These are phyloP conservation scores for Chaetodon trifasciatus DNA, from an alignment of 2,797 vertebrate species.

Conservation along the genomic window DNA sequence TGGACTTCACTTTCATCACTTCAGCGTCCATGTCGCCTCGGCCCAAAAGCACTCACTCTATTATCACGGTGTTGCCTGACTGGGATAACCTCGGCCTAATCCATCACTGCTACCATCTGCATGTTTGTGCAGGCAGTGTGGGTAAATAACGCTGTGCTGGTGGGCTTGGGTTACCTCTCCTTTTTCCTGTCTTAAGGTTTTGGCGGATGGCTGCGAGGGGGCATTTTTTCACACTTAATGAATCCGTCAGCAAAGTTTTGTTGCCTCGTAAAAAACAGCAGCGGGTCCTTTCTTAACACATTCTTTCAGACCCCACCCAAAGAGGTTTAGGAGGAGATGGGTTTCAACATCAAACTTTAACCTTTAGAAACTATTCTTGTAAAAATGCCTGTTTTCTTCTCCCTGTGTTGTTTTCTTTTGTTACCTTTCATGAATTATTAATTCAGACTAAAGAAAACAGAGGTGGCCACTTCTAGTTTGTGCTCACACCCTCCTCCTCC, in stretches of 20 bases:
- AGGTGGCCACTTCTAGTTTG: constrained; percentile 20
- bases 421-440: constrained; percentile 31
- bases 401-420: constrained; percentile 9
- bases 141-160: constrained; percentile 81
- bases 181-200: constrained; percentile 55
- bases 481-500: constrained; percentile 19
- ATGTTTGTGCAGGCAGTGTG: constrained; percentile 82
- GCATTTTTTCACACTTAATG: constrained; percentile 79
- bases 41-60: constrained; percentile 72
- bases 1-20: constrained; percentile 80
- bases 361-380: constrained; percentile 46
- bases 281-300: constrained; percentile 60
- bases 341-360: constrained; percentile 39
- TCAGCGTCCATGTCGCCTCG: constrained; percentile 51
- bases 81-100: constrained; percentile 79
- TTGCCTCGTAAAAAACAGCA: constrained; percentile 76
- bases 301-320: constrained; percentile 70
- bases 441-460: constrained; percentile 11
- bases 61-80: constrained; percentile 72
- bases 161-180: constrained; percentile 80
- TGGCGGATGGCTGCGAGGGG: constrained; percentile 69
- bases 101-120: constrained; percentile 82
- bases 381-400: constrained; percentile 34
- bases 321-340: constrained; percentile 27
- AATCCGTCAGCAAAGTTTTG: constrained; percentile 83